Evolutionary conservation across 2,113 vertebrate genomes (phyloP).

Genomic region (Pachyramphus minor): DNA sequence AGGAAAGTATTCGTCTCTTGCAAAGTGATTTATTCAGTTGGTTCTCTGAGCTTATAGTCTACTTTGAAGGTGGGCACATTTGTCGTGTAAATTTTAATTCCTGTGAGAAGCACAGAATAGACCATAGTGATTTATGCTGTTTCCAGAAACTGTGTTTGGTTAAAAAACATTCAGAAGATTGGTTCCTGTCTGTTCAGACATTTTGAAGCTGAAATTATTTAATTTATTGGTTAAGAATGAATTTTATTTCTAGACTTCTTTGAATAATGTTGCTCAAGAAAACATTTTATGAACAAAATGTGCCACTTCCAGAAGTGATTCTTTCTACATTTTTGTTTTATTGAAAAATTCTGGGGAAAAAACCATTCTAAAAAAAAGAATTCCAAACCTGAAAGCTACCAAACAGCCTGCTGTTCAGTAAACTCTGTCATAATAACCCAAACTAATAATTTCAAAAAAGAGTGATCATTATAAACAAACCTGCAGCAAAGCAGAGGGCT

Average conservation of each 20-base stretch:
- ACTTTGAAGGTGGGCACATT: background rate
- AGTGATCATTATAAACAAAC: background rate
- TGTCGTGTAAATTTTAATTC: background rate
- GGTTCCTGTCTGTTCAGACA: background rate
- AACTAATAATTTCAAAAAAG: background rate
- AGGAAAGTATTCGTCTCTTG: background rate
- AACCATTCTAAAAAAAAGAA: background rate
- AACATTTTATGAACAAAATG: background rate
- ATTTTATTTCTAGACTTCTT: background rate
- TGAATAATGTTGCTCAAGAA: background rate
- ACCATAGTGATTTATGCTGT: background rate
- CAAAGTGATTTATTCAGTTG: conserved; percentile 2
- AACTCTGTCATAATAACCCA: background rate
- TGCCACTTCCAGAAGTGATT: background rate
- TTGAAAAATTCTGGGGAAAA: background rate
- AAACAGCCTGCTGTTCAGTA: background rate
- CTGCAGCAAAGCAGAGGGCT: background rate
- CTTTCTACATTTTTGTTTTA: background rate
- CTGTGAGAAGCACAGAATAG: background rate
- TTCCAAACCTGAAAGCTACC: background rate
- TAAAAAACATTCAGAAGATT: background rate
- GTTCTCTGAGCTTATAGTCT: background rate
- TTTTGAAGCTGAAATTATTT: background rate
- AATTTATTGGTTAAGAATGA: background rate
- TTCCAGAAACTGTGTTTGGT: background rate